Evolutionary conservation across 2,113 vertebrate species (phyloP).

Genomic region (cattle (Bos taurus)): ARS-UCD2.0 NC_037333.1:23443001-23443500

Average conservation of each 20-base stretch:
- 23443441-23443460: not conserved
- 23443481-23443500: not conserved
- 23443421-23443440: not conserved
- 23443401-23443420: not conserved
- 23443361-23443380: not conserved
- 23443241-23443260: not conserved
- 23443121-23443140: not conserved
- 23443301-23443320: not conserved
- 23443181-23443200: not conserved
- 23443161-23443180: not conserved
- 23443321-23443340: not conserved
- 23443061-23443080: not conserved
- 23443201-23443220: not conserved
- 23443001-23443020: not conserved
- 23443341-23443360: not conserved
- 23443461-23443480: not conserved
- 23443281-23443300: not conserved
- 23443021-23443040: not conserved
- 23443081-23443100: not conserved
- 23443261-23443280: not conserved
- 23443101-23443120: not conserved
- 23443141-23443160: not conserved
- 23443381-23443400: not conserved
- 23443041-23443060: not conserved
- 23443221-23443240: not conserved